Conservation (phyloP, 2,888 invertebrate species). For the Acanthacorydalis orientalis region DNA sequence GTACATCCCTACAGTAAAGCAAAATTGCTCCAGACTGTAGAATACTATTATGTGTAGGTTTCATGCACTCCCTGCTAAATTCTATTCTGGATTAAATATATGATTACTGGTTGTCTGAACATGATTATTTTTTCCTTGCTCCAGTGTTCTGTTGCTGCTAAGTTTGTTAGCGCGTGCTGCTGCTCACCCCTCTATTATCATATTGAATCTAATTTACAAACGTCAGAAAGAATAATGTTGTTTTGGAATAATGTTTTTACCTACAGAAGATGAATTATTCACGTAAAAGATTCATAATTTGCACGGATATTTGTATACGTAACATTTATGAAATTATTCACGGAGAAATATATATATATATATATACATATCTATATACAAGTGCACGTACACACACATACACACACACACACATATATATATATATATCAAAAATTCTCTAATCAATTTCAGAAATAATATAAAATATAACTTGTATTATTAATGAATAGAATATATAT, state of each 20-base stretch:
- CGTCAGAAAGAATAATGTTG: conserved; percentile 7
- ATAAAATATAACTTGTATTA: too few relatives aligned
- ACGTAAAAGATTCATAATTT: conserved; percentile 3
- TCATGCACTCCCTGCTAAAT: background rate
- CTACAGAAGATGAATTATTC: conserved; percentile 4
- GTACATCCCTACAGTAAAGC: too few relatives aligned
- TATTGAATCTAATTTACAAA: conserved; percentile 7
- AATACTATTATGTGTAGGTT: too few relatives aligned
- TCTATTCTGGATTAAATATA: conserved; percentile 5
- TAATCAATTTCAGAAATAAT: too few relatives aligned
- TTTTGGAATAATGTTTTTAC: conserved; percentile 1
- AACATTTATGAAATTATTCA: background rate
- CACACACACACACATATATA: too few relatives aligned
- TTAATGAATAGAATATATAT: too few relatives aligned
- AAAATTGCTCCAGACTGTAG: too few relatives aligned
- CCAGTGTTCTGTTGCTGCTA: background rate
- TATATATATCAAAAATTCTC: too few relatives aligned
- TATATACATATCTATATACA: too few relatives aligned
- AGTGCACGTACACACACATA: too few relatives aligned
- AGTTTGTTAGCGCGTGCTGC: conserved; percentile 4
- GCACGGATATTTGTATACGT: background rate
- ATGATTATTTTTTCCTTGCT: conserved; percentile 1
- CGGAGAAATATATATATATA: too few relatives aligned
- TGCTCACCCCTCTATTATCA: conserved; percentile 3
- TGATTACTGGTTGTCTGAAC: conserved; percentile 3